Conservation (phyloP, 2,797 vertebrate genomes). For the Gambelia wislizenii region DNA sequence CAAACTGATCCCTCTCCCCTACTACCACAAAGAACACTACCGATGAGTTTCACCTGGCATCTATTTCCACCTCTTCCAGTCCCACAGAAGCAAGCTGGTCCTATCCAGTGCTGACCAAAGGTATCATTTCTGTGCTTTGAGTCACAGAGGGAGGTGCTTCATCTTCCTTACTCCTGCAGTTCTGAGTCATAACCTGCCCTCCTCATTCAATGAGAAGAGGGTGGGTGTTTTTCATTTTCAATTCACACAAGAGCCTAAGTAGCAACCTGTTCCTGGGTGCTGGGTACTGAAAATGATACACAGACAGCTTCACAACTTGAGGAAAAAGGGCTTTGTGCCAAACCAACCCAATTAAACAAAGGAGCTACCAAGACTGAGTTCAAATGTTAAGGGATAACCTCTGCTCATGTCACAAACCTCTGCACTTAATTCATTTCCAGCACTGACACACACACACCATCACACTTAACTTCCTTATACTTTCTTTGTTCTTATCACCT, state of each 20-base stretch:
- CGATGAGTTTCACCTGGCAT: background rate
- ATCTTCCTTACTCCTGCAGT: slow-evolving; percentile 72
- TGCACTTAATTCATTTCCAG: background rate
- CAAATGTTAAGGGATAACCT: background rate
- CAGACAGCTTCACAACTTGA: slow-evolving; percentile 41
- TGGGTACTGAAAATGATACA: slow-evolving; percentile 40
- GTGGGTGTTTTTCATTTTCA: slow-evolving; percentile 72
- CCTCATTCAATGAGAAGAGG: slow-evolving; percentile 54
- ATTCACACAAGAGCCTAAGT: slow-evolving; percentile 68
- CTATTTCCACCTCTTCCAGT: slow-evolving; percentile 47
- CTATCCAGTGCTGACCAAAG: slow-evolving; percentile 61
- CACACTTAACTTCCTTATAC: background rate
- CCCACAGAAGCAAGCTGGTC: slow-evolving; percentile 48
- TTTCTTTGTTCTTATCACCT: background rate
- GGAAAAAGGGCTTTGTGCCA: slow-evolving; percentile 42
- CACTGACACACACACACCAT: background rate
- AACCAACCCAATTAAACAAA: slow-evolving; percentile 41
- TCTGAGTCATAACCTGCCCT: slow-evolving; percentile 77
- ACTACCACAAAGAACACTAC: background rate
- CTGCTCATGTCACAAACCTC: background rate
- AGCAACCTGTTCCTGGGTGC: slow-evolving; percentile 60
- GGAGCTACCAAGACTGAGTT: slow-evolving; percentile 14
- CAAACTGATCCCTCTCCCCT: background rate
- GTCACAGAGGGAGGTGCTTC: slow-evolving; percentile 74
- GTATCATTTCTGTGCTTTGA: slow-evolving; percentile 74